Conservation (phyloP, 2,888 invertebrate species). For the Hylaea fasciaria region DNA sequence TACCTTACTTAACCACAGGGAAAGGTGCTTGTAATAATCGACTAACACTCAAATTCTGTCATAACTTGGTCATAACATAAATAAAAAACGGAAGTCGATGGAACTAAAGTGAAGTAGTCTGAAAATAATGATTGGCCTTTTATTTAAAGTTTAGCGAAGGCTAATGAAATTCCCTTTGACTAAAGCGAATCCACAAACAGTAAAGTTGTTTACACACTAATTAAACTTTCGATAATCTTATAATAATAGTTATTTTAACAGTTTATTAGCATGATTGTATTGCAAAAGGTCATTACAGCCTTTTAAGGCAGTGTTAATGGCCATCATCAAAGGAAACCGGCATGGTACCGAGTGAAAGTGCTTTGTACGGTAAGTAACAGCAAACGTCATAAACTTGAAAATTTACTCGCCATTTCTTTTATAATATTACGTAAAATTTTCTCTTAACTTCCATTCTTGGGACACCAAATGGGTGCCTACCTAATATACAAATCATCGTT, state of each 20-base stretch:
- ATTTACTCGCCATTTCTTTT: slow-evolving; percentile 25
- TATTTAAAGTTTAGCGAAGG: too few species aligned
- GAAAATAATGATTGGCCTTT: too few species aligned
- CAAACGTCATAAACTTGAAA: slow-evolving; percentile 16
- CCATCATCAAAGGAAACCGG: slow-evolving; percentile 18
- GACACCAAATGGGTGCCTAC: slow-evolving; percentile 2
- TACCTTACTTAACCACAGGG: neutral
- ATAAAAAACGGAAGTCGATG: too few species aligned
- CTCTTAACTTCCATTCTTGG: slow-evolving; percentile 8
- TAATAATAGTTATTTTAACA: neutral
- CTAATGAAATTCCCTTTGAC: neutral
- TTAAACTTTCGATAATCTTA: neutral
- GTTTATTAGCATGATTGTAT: slow-evolving; percentile 7
- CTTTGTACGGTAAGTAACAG: slow-evolving; percentile 22
- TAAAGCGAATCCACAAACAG: neutral
- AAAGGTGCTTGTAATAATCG: neutral
- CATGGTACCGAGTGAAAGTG: slow-evolving; percentile 25
- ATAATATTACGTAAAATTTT: slow-evolving; percentile 20
- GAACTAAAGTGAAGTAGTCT: too few species aligned
- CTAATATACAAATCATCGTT: slow-evolving; percentile 20
- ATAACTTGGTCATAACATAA: too few species aligned
- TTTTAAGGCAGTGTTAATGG: slow-evolving; percentile 13
- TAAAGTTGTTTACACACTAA: neutral
- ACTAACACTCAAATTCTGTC: too few species aligned
- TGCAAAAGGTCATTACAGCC: slow-evolving; percentile 5